Base-by-base conservation (phyloP, 2,113 vertebrate genomes). In the Apodemus speciosus region DNA sequence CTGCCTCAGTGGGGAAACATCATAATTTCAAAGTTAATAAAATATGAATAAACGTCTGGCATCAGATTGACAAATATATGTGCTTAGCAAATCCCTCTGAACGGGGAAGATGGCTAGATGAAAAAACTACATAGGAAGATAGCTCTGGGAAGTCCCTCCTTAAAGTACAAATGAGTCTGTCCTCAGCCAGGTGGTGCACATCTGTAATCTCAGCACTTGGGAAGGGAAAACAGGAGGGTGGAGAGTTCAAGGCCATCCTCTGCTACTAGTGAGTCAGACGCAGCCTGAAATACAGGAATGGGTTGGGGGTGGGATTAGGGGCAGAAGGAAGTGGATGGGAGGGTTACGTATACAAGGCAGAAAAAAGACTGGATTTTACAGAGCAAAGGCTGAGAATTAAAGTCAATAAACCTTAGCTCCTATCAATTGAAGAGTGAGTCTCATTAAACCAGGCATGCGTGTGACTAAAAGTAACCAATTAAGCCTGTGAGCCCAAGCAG, bases 351-450 rank as follows among this genome's bases (percentile, higher is more conserved):
- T 85, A 11, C 15, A 35, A 85, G 9, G 27, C 32, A 49, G 40
- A 85, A 66, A 85, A 7, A 43, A 30, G 27, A 91, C 6, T 53
- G 23, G 23, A 32, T 51, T 18, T 81, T 88, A 10, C 20, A 56
- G 1, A 81, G 40, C 40, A 88, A 93, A 88, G 25, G 35, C 46
- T 51, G 35, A 79, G 46, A 90, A 72, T 92, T 85, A 72, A 21
- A 40, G 13, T 43, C 49, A 30, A 0, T 88, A 80, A 95, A 81
- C 43, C 2, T 18, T 81, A 3, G 88, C 18, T 10, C 58, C 53
- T 56, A 85, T 77, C 76, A 60, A 53, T 7, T 85, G 71, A 69
- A 94, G 56, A 77, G 30, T 46, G 94, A 90, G 71, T 92, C 46
- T 81, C 51, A 80, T 56, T 72, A 94, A 92, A 86, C 8, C 21